Evolutionary conservation across 2,113 vertebrate genomes (phyloP).

Genomic region (Platysternon megacephalum): DNA sequence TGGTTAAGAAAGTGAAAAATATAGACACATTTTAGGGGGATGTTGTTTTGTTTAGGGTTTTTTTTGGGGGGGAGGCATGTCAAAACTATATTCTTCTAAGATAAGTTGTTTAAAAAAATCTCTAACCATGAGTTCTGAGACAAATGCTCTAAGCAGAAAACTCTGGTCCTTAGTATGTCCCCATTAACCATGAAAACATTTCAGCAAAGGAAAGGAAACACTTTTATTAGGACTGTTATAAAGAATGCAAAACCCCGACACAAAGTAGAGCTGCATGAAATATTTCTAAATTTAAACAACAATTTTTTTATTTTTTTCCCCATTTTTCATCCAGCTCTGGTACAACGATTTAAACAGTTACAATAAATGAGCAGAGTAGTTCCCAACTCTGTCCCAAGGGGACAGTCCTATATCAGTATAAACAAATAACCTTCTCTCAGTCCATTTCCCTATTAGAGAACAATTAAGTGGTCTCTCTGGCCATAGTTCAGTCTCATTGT

Average conservation of each 20-base stretch:
- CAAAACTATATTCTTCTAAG: neutral
- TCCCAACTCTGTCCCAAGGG: no score
- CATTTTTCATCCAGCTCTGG: neutral
- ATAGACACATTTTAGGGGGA: fast-evolving
- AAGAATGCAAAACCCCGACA: neutral
- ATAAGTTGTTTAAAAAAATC: neutral
- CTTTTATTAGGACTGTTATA: neutral
- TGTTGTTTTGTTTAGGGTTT: neutral
- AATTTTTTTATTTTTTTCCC: neutral
- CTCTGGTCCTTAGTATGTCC: neutral
- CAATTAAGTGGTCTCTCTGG: no score
- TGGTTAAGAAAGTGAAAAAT: neutral
- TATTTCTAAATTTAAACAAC: neutral
- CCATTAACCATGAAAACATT: neutral
- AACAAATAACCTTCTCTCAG: no score
- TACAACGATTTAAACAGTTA: neutral
- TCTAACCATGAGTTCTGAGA: neutral
- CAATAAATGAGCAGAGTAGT: no score
- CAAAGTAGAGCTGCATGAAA: neutral
- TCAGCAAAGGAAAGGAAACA: neutral
- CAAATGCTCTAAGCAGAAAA: neutral
- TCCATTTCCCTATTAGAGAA: no score
- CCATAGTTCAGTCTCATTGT: neutral
- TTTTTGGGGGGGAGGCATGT: neutral
- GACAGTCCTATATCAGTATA: no score